Percentiles rank a stretch among this genome's conserved stretches.
These are phyloP conservation scores for Drepana falcataria DNA, from an alignment of 2,888 invertebrate genomes.

Conservation along the genomic window DNA sequence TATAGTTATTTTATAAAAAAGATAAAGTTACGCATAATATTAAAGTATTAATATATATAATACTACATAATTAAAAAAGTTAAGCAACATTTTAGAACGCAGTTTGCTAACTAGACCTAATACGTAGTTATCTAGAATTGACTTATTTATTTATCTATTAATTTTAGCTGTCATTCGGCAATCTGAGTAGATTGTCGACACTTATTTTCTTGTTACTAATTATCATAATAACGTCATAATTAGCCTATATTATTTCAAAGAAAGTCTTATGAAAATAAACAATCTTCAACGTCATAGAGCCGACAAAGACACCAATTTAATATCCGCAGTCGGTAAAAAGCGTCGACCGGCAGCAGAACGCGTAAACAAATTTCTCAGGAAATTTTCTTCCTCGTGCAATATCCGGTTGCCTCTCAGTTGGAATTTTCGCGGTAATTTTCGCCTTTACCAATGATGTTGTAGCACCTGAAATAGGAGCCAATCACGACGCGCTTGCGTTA, in stretches of 20 bases:
- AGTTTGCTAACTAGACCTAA: slow-evolving; percentile 22
- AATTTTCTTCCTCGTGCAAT: slow-evolving; percentile 61
- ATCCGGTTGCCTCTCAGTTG: slow-evolving; percentile 58
- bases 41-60: too few species aligned
- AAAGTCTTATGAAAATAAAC: too few species aligned
- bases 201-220: too few species aligned
- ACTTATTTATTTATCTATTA: too few species aligned
- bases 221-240: too few species aligned
- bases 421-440: slow-evolving; percentile 56
- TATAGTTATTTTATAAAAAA: too few species aligned
- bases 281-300: slow-evolving; percentile 20
- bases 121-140: slow-evolving; percentile 13
- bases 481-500: slow-evolving; percentile 43
- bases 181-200: too few species aligned
- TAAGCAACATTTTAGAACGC: slow-evolving; percentile 29
- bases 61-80: too few species aligned
- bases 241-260: too few species aligned
- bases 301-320: slow-evolving; percentile 51
- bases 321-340: slow-evolving; percentile 58
- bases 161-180: too few species aligned
- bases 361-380: slow-evolving; percentile 73
- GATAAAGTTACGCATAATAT: too few species aligned
- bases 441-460: slow-evolving; percentile 38
- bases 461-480: slow-evolving; percentile 34
- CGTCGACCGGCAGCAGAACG: slow-evolving; percentile 46